Evolutionary conservation across 1,140 invertebrate genomes (phyloP).

Genomic region (Bombus balteatus): DNA sequence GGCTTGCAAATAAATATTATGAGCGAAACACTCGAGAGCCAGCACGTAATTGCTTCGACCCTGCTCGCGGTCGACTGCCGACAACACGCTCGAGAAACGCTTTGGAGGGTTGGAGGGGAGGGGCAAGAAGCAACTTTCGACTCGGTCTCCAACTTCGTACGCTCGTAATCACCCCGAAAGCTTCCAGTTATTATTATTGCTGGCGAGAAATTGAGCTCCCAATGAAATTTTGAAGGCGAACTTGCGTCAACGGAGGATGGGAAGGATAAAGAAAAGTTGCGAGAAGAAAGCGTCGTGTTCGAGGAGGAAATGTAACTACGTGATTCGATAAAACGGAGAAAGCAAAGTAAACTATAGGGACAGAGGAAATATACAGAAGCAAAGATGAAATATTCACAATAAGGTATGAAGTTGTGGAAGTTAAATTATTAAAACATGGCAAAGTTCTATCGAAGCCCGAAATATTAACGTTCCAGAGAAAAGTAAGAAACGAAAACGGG

Average conservation of each 20-base stretch:
- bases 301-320: not conserved
- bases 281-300: not conserved
- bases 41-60: slow-evolving; percentile 12
- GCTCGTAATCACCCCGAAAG: slow-evolving; percentile 56
- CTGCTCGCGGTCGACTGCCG: not conserved
- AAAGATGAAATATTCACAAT: not conserved
- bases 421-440: not conserved
- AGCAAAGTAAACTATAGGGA: too few relatives aligned
- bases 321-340: not conserved
- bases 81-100: slow-evolving; percentile 5
- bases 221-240: slow-evolving; percentile 20
- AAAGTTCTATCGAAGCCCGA: not conserved
- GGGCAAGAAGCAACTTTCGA: slow-evolving; percentile 27
- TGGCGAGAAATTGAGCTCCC: slow-evolving; percentile 37
- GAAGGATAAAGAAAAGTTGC: not conserved
- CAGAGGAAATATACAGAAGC: not conserved
- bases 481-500: too few relatives aligned
- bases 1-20: slow-evolving; percentile 6
- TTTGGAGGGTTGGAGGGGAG: slow-evolving; percentile 18
- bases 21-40: not conserved
- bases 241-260: not conserved
- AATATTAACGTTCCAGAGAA: not conserved
- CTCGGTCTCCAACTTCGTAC: slow-evolving; percentile 15
- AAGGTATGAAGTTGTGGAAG: not conserved
- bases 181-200: slow-evolving; percentile 52